Percentiles rank a stretch among this genome's conserved stretches.
Conservation (phyloP, 1,140 invertebrate genomes). For the Spodoptera litura region DNA sequence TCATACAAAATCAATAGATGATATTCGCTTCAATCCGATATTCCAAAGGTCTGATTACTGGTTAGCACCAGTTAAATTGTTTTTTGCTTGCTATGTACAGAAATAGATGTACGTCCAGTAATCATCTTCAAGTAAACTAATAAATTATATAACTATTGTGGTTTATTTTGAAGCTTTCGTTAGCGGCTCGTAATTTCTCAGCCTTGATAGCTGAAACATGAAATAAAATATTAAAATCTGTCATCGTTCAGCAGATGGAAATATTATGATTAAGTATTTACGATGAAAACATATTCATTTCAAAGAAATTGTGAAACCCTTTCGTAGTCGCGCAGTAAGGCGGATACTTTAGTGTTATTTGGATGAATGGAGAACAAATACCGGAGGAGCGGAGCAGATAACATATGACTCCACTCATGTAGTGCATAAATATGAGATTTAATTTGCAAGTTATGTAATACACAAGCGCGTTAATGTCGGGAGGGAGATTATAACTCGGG, state of each 20-base stretch:
- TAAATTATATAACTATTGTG: background rate
- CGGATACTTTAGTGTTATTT: background rate
- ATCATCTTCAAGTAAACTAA: background rate
- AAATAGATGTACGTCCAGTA: no score
- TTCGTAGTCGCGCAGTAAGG: no score
- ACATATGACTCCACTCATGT: conserved; percentile 22
- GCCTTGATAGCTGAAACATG: background rate
- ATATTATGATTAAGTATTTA: background rate
- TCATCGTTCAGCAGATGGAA: background rate
- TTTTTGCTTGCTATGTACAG: no score
- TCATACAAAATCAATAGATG: no score
- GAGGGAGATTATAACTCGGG: conserved; percentile 34
- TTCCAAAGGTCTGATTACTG: no score
- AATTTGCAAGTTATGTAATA: conserved; percentile 34
- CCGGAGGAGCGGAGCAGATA: background rate
- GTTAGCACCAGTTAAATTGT: no score
- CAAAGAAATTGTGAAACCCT: background rate
- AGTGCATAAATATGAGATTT: conserved; percentile 40
- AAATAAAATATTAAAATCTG: background rate
- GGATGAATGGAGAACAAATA: background rate
- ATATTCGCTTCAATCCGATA: no score
- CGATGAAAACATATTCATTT: background rate
- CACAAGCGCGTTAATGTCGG: conserved; percentile 24
- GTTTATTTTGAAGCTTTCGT: conserved; percentile 5
- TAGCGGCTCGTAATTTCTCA: conserved; percentile 19